Conservation (phyloP, 1,140 invertebrate genomes). For the Tetramorium alpestre region DNA sequence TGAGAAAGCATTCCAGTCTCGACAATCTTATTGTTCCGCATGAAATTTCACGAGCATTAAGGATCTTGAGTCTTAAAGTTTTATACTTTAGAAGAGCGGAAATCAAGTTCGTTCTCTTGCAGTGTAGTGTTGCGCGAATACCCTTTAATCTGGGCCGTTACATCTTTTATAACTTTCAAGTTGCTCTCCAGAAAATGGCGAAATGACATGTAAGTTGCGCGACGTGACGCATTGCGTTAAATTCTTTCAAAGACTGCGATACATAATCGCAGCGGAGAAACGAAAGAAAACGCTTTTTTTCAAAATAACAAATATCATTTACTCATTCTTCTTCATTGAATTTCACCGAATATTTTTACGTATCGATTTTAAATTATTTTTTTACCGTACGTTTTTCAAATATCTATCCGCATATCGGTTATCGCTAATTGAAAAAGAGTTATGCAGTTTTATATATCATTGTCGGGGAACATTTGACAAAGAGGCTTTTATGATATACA, state of each 20-base stretch:
- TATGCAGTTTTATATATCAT: not conserved
- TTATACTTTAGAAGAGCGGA: not conserved
- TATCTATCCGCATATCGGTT: not conserved
- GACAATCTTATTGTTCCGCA: not conserved
- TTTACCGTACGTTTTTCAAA: not conserved
- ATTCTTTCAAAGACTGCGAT: not conserved
- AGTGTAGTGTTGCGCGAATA: not conserved
- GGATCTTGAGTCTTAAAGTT: not conserved
- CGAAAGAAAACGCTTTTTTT: not conserved
- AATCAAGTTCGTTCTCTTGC: not conserved
- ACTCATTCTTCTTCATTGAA: not conserved
- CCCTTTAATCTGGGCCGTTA: conserved; percentile 23
- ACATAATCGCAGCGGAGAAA: not conserved
- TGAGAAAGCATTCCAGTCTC: not conserved
- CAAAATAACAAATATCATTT: not conserved
- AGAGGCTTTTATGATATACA: not conserved
- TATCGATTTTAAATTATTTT: not conserved
- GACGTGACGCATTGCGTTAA: not conserved
- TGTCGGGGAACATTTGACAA: not conserved
- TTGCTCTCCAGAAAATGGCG: not conserved
- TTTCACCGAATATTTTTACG: not conserved
- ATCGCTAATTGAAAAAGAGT: not conserved
- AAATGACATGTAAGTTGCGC: conserved; percentile 16
- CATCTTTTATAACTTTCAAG: conserved; percentile 14
- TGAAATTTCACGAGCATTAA: not conserved